phyloP scores from a whole-genome alignment of 1,140 invertebrate species.

The Lycorma delicatula region DNA sequence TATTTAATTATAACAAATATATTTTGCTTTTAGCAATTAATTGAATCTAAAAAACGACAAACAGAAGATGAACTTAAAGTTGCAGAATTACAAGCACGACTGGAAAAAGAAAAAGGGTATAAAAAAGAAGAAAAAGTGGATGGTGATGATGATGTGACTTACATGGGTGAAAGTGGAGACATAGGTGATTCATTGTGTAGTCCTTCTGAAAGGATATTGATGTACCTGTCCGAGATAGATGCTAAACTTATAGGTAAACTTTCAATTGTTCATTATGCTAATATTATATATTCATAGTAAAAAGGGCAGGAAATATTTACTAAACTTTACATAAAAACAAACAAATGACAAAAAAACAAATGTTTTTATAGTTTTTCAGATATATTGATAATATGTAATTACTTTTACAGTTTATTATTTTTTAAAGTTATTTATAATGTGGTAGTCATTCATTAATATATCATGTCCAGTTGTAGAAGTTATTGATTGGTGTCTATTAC shows the following conservation, averaged over 20 bases:
- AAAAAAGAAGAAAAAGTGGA: slow-evolving; percentile 3
- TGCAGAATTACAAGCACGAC: slow-evolving; percentile 9
- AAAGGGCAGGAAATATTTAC: no score
- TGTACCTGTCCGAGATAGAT: slow-evolving; percentile 38
- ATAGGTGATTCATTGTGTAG: slow-evolving; percentile 27
- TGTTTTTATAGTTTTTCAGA: no score
- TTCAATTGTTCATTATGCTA: slow-evolving; percentile 13
- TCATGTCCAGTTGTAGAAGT: no score
- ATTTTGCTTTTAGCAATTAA: slow-evolving; percentile 46
- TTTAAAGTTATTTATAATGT: no score
- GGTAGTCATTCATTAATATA: no score
- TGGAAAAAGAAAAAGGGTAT: slow-evolving; percentile 4
- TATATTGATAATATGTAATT: no score
- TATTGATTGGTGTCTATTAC: no score
- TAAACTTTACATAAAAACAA: no score
- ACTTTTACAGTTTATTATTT: no score
- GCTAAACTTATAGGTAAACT: slow-evolving; percentile 52
- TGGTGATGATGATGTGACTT: slow-evolving; percentile 47
- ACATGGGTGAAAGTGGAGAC: slow-evolving; percentile 48
- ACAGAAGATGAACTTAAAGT: slow-evolving; percentile 27
- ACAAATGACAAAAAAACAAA: no score
- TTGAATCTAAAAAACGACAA: slow-evolving; percentile 53
- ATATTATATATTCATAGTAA: not conserved
- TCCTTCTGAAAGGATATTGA: slow-evolving; percentile 31
- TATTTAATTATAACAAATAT: not conserved